Conservation (phyloP, 2,888 invertebrate species). For the Eilema depressum region DNA sequence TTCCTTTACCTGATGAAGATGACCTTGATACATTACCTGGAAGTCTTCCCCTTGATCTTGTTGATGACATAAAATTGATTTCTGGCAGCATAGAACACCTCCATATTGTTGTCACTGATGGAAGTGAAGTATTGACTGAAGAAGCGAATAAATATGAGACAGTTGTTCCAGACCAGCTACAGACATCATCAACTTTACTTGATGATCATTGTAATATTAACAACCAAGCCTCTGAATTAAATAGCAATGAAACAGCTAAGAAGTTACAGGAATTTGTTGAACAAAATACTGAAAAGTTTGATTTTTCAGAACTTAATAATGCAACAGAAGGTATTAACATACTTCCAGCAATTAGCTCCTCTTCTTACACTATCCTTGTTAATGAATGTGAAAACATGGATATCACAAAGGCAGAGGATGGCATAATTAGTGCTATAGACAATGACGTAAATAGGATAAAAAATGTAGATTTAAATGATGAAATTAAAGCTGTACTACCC, state of each 20-base stretch:
- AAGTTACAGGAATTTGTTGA: background rate
- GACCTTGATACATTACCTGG: conserved; percentile 51
- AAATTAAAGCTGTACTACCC: conserved; percentile 3
- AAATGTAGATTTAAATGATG: background rate
- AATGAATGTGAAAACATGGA: conserved; percentile 4
- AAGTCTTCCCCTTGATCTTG: conserved; percentile 31
- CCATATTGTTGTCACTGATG: conserved; percentile 14
- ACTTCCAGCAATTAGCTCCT: conserved; percentile 15
- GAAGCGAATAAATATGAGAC: background rate
- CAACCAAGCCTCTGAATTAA: conserved; percentile 7
- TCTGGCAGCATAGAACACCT: conserved; percentile 16
- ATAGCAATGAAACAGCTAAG: background rate
- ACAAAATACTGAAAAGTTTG: background rate
- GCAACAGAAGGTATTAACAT: conserved; percentile 13
- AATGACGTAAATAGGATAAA: conserved; percentile 12
- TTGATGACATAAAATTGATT: conserved; percentile 26
- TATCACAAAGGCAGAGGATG: conserved; percentile 2
- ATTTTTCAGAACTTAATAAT: background rate
- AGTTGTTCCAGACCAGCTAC: conserved; percentile 5
- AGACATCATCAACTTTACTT: background rate
- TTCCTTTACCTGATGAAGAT: conserved; percentile 69
- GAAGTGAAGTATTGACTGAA: conserved; percentile 9
- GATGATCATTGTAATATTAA: conserved; percentile 13
- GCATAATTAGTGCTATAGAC: conserved; percentile 3
- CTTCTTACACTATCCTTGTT: conserved; percentile 1